Percentiles rank a stretch among this genome's conserved stretches.
Evolutionary conservation across 1,140 invertebrate species (phyloP).

Genomic region (Saccostrea echinata): DNA sequence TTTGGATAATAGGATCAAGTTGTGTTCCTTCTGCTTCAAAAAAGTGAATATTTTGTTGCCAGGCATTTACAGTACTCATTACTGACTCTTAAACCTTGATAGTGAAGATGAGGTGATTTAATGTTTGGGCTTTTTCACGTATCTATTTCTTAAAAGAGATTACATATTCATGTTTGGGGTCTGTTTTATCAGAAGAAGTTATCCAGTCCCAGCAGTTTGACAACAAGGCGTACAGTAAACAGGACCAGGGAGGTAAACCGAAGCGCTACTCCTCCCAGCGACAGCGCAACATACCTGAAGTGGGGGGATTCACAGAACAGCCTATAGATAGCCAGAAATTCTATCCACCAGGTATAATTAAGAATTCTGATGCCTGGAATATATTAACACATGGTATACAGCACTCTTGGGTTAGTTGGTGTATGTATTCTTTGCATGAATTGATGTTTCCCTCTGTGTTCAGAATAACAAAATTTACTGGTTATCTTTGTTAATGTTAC

Average conservation of each 20-base stretch:
- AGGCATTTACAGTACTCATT: no score
- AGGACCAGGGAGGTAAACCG: constrained; percentile 80
- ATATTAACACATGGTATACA: not conserved
- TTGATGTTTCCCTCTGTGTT: not conserved
- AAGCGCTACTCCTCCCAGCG: constrained; percentile 89
- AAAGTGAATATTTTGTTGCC: no score
- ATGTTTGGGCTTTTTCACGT: no score
- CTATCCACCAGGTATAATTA: constrained; percentile 63
- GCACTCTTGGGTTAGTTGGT: not conserved
- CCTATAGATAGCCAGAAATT: constrained; percentile 58
- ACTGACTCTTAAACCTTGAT: no score
- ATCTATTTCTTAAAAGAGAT: no score
- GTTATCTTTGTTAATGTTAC: no score
- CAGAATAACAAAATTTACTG: no score
- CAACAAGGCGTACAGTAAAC: constrained; percentile 31
- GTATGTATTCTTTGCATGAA: not conserved
- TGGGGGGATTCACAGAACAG: constrained; percentile 58
- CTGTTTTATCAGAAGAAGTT: not conserved
- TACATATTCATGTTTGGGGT: not conserved
- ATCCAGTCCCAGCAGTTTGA: constrained; percentile 39
- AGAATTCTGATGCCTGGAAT: no score
- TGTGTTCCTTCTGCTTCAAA: no score
- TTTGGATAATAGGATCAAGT: no score
- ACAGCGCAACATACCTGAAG: constrained; percentile 82
- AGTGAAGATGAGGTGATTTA: no score